phyloP scores from a whole-genome alignment of 2,888 invertebrate genomes.

The Pristionchus japonicus region DNA sequence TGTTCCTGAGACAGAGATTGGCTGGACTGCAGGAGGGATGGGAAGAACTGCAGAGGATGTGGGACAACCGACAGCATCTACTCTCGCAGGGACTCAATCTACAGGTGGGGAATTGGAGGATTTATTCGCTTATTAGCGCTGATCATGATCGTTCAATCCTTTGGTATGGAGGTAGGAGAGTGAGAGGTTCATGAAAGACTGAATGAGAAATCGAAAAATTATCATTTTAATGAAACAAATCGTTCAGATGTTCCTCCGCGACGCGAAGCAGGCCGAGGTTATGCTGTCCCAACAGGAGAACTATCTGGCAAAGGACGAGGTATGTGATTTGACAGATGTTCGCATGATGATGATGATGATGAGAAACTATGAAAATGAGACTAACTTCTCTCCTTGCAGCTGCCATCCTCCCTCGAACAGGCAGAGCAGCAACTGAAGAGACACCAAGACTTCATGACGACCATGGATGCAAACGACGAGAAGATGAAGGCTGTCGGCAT shows the following conservation, averaged over 20 bases:
- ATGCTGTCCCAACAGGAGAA: constrained; percentile 98
- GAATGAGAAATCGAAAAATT: too few species aligned
- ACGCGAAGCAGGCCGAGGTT: constrained; percentile 95
- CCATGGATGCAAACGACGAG: constrained; percentile 99
- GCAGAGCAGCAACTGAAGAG: constrained; percentile 97
- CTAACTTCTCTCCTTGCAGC: constrained; percentile 6
- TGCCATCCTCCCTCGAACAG: constrained; percentile 84
- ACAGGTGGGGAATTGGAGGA: constrained; percentile 78
- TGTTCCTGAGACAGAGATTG: constrained; percentile 96
- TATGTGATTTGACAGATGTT: too few species aligned
- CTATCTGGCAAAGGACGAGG: constrained; percentile 93
- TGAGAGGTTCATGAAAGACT: neutral
- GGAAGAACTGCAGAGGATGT: constrained; percentile 99
- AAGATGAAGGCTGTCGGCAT: constrained; percentile 94
- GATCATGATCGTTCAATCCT: too few species aligned
- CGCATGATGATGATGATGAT: neutral
- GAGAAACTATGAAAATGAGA: neutral
- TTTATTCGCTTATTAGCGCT: too few species aligned
- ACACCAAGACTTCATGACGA: constrained; percentile 98
- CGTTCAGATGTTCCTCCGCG: constrained; percentile 87
- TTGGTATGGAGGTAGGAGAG: neutral
- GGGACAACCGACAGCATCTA: constrained; percentile 96
- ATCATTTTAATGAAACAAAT: too few species aligned
- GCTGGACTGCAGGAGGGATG: constrained; percentile 98
- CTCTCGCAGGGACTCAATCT: constrained; percentile 94